Evolutionary conservation across 1,140 invertebrate genomes (phyloP), one percentile per base, ranked within the genome.

Genomic region (Pachyrhynchus sulphureomaculatus): DNA sequence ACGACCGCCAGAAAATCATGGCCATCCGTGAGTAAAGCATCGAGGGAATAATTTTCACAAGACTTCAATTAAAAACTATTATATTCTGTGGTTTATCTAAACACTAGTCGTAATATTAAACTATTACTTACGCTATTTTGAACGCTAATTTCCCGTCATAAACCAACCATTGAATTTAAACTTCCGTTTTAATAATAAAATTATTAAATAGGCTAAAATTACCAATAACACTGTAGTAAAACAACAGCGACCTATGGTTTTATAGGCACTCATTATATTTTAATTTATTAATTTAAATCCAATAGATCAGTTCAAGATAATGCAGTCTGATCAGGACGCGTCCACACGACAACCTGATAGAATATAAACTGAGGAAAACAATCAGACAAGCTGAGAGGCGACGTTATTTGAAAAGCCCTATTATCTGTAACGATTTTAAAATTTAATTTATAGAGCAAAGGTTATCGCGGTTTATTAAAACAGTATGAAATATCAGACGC

Each of bases 171-270:
- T 62, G 55, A 74, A 71, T 60, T 76, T 72, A 48, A 72, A 74
- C 57, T 76, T 76, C 69, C 69, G 72, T 41, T 76, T 70, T 48
- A 76, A 64, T 39, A 76, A 59, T 18, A 76, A 65, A 26, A 73
- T 48, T 21, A 74, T 70, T 54, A 76, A 49, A 62, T 73, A 75
- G 8, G 66, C 65, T 17, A 76, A 64, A 37, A 75, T 69, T 15
- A 76, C 56, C 15, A 74, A 54, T 13, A 76, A 62, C 29, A 73
- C 69, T 23, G 66, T 58, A 0, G 74, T 76, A 47, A 75, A 74
- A 58, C 73, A 66, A 56, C 70, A 76, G 56, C 74, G 54, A 20
- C 66, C 72, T 34, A 76, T 62, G 12, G 64, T 62, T 52, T 49
- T 64, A 42, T 65, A 71, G 9, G 58, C 48, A 49, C 51, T 63